phyloP scores from a whole-genome alignment of 2,797 vertebrate species.

The Sarcophilus harrisii region DNA sequence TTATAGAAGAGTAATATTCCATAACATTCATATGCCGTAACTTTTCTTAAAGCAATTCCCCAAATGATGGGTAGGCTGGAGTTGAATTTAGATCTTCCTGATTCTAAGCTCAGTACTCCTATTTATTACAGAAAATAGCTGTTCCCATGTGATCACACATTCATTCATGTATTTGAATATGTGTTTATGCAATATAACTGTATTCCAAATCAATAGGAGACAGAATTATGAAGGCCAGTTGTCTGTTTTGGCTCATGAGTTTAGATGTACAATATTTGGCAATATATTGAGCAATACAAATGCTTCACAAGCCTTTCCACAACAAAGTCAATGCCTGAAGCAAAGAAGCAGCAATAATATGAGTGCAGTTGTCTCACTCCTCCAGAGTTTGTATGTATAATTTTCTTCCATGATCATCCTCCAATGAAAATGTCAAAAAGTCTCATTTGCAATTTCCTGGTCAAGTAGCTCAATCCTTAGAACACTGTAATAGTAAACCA shows the following conservation, averaged over 20 bases:
- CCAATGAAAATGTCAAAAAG: neutral
- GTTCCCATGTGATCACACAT: neutral
- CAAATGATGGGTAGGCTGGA: neutral
- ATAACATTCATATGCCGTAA: no score
- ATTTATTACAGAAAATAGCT: neutral
- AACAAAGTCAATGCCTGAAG: neutral
- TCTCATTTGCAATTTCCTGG: neutral
- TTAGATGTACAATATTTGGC: neutral
- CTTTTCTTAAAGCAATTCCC: no score
- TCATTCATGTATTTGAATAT: neutral
- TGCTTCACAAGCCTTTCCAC: neutral
- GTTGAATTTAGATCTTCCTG: neutral
- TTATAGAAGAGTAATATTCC: no score
- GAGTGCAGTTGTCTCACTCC: neutral
- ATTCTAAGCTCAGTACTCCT: neutral
- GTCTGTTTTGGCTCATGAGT: slow-evolving; percentile 1
- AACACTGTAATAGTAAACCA: neutral
- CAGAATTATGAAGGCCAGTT: slow-evolving; percentile 7
- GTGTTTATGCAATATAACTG: neutral
- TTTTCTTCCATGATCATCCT: neutral
- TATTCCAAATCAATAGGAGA: neutral
- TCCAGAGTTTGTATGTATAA: neutral
- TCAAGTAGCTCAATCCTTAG: neutral
- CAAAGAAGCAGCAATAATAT: neutral
- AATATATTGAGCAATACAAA: neutral